Percentiles rank a stretch among this genome's conserved stretches.
These are phyloP conservation scores for Gnathonemus longibarbis DNA, from an alignment of 2,113 vertebrate species.

Conservation along the genomic window DNA sequence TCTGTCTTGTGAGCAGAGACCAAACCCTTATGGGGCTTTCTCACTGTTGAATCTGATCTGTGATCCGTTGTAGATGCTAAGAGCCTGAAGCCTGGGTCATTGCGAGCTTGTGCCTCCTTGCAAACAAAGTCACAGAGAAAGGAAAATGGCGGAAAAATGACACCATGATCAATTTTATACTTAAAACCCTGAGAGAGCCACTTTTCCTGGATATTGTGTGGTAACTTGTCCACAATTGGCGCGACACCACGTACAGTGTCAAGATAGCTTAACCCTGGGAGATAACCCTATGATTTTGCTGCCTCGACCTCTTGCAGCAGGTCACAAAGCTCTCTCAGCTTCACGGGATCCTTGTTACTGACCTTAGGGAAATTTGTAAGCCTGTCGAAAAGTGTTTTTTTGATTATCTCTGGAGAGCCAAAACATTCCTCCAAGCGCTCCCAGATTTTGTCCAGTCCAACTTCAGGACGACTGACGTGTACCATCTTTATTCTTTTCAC, in stretches of 20 bases:
- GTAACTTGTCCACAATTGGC: slow-evolving; percentile 9
- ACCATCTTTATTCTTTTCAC: background rate
- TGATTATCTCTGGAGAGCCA: background rate
- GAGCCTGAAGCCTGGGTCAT: background rate
- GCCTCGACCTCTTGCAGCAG: too few relatives aligned
- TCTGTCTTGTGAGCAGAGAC: too few relatives aligned
- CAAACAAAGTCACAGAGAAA: background rate
- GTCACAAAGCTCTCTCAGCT: too few relatives aligned
- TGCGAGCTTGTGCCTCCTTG: background rate
- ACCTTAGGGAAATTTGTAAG: too few relatives aligned
- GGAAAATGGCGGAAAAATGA: background rate
- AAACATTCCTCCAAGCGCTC: background rate
- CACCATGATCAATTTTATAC: background rate
- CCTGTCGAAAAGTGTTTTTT: too few relatives aligned
- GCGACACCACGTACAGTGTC: background rate
- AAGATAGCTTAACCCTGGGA: background rate
- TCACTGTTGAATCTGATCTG: too few relatives aligned
- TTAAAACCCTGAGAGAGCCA: background rate
- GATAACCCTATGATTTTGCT: too few relatives aligned
- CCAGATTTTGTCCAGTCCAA: background rate
- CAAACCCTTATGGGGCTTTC: too few relatives aligned
- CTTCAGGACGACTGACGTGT: background rate
- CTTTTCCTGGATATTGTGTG: background rate
- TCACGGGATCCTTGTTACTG: too few relatives aligned
- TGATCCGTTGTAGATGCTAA: too few relatives aligned